These are phyloP conservation scores for Drosophila ironensis DNA, from an alignment of 1,140 invertebrate genomes.

Conservation along the genomic window DNA sequence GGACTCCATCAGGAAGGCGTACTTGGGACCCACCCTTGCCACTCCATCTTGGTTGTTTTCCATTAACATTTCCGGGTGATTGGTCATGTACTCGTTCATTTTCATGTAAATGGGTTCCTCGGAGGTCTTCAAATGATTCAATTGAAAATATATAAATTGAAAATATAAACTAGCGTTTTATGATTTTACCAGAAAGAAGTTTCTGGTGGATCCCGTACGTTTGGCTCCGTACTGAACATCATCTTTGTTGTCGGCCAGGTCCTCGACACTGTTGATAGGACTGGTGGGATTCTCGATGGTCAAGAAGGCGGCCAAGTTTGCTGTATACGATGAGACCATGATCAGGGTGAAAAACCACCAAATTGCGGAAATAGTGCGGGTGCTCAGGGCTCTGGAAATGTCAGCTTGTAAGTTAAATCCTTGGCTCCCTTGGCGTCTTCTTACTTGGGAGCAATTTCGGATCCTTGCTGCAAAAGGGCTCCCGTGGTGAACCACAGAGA, in stretches of 20 bases:
- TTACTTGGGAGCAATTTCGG: constrained; percentile 91
- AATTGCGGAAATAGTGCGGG: constrained; percentile 89
- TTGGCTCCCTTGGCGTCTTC: too few relatives aligned
- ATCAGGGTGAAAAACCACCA: constrained; percentile 99
- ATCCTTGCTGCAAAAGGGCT: constrained; percentile 92
- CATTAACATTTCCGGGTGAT: constrained; percentile 86
- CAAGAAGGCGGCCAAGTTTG: constrained; percentile 97
- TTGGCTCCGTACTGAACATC: constrained; percentile 95
- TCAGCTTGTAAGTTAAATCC: not conserved
- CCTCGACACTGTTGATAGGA: constrained; percentile 91
- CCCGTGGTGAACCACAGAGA: constrained; percentile 92
- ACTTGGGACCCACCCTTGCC: constrained; percentile 85
- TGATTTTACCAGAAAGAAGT: constrained; percentile 89
- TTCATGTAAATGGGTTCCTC: constrained; percentile 88
- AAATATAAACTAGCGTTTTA: not conserved
- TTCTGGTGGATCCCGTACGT: constrained; percentile 89
- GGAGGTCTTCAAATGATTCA: too few relatives aligned
- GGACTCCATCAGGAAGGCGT: constrained; percentile 95
- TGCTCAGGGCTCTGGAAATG: constrained; percentile 87
- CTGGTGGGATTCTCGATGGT: constrained; percentile 92
- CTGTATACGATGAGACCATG: constrained; percentile 97
- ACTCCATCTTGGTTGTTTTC: constrained; percentile 89
- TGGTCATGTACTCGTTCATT: constrained; percentile 92
- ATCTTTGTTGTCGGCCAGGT: constrained; percentile 88
- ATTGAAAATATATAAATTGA: not conserved